Conservation (phyloP, 2,113 vertebrate species). For the Xenopus laevis region DNA sequence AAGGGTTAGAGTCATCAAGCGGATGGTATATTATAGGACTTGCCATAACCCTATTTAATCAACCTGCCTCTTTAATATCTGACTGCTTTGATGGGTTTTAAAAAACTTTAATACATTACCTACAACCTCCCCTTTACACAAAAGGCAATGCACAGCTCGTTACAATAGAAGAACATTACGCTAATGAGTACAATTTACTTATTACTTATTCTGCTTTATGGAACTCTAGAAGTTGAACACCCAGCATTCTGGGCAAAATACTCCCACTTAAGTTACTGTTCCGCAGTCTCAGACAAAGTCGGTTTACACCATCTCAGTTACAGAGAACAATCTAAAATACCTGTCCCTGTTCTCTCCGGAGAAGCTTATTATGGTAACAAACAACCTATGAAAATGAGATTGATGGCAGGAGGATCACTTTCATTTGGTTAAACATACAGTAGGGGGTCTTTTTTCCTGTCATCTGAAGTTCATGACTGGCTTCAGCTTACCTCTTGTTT, state of each 20-base stretch:
- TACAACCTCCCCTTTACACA: background rate
- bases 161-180: conserved; percentile 34
- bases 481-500: conserved; percentile 60
- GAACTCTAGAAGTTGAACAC: conserved; percentile 41
- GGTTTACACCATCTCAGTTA: conserved; percentile 68
- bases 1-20: no score
- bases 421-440: conserved; percentile 71
- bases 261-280: conserved; percentile 44
- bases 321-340: conserved; percentile 74
- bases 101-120: no score
- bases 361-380: conserved; percentile 74
- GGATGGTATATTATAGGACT: no score
- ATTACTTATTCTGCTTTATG: conserved; percentile 38
- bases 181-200: conserved; percentile 41
- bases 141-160: conserved; percentile 17
- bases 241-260: conserved; percentile 35
- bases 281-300: conserved; percentile 47
- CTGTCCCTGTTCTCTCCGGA: conserved; percentile 65
- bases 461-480: conserved; percentile 72
- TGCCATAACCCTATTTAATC: no score
- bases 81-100: no score
- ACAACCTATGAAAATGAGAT: conserved; percentile 76
- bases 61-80: no score
- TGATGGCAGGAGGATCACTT: conserved; percentile 76
- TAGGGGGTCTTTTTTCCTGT: conserved; percentile 66